Evolutionary conservation across 2,113 vertebrate genomes (phyloP).

Genomic region (Podarcis muralis): DNA sequence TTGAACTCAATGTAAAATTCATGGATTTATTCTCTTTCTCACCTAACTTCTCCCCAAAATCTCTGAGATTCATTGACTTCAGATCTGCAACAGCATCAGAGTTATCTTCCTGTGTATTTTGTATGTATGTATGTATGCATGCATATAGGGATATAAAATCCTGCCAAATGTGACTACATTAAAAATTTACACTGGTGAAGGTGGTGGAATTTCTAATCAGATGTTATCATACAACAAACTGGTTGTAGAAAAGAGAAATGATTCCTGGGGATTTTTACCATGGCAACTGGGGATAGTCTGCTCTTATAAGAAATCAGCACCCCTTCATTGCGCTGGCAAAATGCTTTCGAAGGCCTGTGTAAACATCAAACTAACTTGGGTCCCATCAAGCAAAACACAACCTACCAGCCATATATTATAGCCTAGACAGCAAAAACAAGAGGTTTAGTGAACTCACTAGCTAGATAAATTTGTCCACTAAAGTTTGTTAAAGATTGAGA

Average conservation of each 20-base stretch:
- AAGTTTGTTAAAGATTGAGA: not conserved
- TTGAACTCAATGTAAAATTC: constrained; percentile 10
- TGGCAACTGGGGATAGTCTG: not conserved
- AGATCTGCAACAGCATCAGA: not conserved
- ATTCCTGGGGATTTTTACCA: no score
- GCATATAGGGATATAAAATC: not conserved
- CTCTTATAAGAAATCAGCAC: not conserved
- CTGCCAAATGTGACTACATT: not conserved
- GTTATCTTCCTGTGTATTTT: not conserved
- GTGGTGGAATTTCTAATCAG: not conserved
- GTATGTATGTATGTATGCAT: not conserved
- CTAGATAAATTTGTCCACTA: not conserved
- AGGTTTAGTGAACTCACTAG: not conserved
- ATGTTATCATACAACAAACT: not conserved
- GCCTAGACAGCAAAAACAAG: not conserved
- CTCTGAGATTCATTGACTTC: not conserved
- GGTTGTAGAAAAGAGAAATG: not conserved
- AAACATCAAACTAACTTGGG: not conserved
- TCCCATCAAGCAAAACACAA: not conserved
- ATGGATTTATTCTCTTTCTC: constrained; percentile 28
- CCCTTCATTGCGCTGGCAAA: not conserved
- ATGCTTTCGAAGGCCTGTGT: not conserved
- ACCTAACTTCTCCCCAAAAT: not conserved
- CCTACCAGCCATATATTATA: not conserved
- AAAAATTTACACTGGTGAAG: not conserved